Evolutionary conservation across 2,113 vertebrate species (phyloP).

Genomic region (Lamprologus lemairii): DNA sequence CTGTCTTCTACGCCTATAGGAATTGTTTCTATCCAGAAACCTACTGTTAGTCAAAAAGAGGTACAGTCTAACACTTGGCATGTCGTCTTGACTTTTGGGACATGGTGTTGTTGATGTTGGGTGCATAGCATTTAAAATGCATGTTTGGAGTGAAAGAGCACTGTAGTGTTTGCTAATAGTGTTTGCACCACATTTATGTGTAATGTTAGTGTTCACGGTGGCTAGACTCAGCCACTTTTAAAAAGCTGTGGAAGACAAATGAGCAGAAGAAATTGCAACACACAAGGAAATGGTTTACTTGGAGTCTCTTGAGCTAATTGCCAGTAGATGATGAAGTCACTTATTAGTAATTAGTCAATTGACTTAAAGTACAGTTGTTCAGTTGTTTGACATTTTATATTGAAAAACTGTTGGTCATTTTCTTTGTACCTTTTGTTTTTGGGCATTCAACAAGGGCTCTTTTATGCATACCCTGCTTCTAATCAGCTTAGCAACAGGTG

Average conservation of each 20-base stretch:
- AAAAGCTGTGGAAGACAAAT: not conserved
- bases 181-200: not conserved
- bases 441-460: not conserved
- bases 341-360: not conserved
- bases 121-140: slow-evolving; percentile 9
- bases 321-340: not conserved
- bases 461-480: not conserved
- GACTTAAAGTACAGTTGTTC: not conserved
- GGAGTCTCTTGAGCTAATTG: not conserved
- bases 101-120: slow-evolving; percentile 1
- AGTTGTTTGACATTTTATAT: not conserved
- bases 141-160: slow-evolving; percentile 5
- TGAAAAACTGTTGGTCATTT: not conserved
- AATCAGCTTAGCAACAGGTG: not conserved
- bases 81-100: not conserved
- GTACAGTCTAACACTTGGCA: slow-evolving; percentile 33
- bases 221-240: not conserved
- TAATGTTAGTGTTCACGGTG: not conserved
- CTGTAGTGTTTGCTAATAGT: not conserved
- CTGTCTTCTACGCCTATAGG: not conserved
- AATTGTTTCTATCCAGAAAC: not conserved
- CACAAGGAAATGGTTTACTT: not conserved
- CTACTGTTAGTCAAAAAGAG: slow-evolving; percentile 44
- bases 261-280: not conserved
- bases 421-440: not conserved